Evolutionary conservation across 2,888 invertebrate species (phyloP).

Genomic region (Trichogramma evanescens): DNA sequence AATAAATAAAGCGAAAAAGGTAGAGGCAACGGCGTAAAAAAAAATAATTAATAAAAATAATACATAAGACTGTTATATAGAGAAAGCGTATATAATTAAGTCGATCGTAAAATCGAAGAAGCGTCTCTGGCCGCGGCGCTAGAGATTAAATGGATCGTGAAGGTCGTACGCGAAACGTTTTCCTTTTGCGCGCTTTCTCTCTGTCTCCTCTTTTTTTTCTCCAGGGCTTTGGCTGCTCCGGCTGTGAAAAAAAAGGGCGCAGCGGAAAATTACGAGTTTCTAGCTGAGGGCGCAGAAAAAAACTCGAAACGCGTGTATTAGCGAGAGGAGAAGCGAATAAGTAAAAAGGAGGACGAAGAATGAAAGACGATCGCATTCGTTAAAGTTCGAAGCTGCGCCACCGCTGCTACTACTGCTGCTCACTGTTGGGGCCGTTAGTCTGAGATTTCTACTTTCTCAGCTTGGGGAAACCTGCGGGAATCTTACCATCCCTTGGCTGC

Average conservation of each 20-base stretch:
- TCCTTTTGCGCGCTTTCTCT: too few species aligned
- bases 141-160: background rate
- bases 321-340: background rate
- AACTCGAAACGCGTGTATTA: background rate
- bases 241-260: conserved; percentile 1
- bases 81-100: conserved; percentile 3
- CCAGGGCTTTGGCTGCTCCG: too few species aligned
- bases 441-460: too few species aligned
- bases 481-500: background rate
- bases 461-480: too few species aligned
- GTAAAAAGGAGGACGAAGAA: conserved; percentile 5
- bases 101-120: conserved; percentile 9
- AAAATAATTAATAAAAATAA: too few species aligned
- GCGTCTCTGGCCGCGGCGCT: background rate
- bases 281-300: background rate
- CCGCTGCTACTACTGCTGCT: too few species aligned
- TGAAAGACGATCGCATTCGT: conserved; percentile 15
- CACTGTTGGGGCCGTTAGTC: too few species aligned
- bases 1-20: too few species aligned
- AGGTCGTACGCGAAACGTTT: background rate
- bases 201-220: background rate
- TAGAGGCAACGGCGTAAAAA: too few species aligned
- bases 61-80: too few species aligned
- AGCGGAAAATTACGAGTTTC: conserved; percentile 7
- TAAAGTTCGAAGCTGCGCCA: background rate